phyloP scores from a whole-genome alignment of 2,888 invertebrate species.

The Drosophila pullipes region DNA sequence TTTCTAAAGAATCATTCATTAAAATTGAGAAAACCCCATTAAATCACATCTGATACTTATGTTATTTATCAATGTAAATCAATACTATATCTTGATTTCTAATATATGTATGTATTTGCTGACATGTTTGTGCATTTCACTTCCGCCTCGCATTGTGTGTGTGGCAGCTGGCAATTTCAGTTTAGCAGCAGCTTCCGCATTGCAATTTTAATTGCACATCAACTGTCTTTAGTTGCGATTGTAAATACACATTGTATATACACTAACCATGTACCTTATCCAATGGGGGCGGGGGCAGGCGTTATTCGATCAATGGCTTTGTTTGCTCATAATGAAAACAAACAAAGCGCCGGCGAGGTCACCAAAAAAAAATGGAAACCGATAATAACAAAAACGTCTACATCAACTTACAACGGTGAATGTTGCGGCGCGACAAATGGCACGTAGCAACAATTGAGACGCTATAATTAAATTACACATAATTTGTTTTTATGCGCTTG shows the following conservation, averaged over 20 bases:
- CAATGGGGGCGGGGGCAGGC: neutral
- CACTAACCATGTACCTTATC: neutral
- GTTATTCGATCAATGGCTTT: conserved; percentile 51
- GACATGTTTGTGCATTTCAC: conserved; percentile 21
- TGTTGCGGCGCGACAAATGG: conserved; percentile 58
- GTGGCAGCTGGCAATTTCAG: conserved; percentile 25
- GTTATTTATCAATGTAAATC: neutral
- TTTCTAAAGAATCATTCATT: neutral
- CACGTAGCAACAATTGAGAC: conserved; percentile 71
- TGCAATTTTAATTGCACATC: conserved; percentile 26
- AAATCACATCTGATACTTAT: neutral
- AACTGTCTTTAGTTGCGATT: conserved; percentile 8
- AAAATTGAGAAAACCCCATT: neutral
- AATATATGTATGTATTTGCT: conserved; percentile 11
- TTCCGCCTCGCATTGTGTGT: conserved; percentile 35
- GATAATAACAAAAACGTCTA: conserved; percentile 30
- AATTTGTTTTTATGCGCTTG: conserved; percentile 55
- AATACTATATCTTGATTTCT: conserved; percentile 6
- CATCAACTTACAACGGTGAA: conserved; percentile 37
- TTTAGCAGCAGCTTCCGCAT: conserved; percentile 45
- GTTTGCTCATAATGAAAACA: conserved; percentile 55
- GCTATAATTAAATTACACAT: conserved; percentile 58
- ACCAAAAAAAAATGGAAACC: conserved; percentile 19
- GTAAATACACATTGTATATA: neutral
- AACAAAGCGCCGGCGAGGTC: conserved; percentile 62